phyloP scores from a whole-genome alignment of 2,888 invertebrate genomes.

The Schizaphis graminum region DNA sequence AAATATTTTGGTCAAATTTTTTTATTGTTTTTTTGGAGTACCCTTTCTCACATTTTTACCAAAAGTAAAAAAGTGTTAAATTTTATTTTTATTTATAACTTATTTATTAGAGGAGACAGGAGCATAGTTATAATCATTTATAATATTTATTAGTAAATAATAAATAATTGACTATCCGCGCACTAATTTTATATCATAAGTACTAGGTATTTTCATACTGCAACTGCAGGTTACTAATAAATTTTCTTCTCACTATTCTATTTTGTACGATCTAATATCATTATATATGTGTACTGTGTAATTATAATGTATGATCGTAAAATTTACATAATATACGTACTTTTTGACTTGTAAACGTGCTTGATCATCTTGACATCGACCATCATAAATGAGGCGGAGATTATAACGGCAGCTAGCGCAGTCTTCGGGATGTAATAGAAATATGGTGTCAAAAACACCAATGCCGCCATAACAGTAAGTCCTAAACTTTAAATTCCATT shows the following conservation, averaged over 20 bases:
- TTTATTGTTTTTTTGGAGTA: background rate
- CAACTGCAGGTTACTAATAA: background rate
- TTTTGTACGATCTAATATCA: background rate
- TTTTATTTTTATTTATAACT: background rate
- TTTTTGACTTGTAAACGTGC: constrained; percentile 91
- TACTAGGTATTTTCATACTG: background rate
- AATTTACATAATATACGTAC: constrained; percentile 72
- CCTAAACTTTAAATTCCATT: constrained; percentile 72
- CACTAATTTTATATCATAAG: background rate
- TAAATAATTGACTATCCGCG: background rate
- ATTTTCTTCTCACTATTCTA: background rate
- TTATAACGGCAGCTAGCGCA: constrained; percentile 89
- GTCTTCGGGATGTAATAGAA: constrained; percentile 90
- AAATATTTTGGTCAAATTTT: background rate
- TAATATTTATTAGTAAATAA: background rate
- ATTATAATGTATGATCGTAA: background rate
- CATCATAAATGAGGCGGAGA: constrained; percentile 93
- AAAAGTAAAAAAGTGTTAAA: background rate
- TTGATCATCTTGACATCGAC: constrained; percentile 87
- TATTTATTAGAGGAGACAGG: background rate
- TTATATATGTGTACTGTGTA: background rate
- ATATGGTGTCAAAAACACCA: constrained; percentile 88
- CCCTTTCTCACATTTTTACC: background rate
- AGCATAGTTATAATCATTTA: background rate
- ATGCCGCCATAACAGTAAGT: constrained; percentile 83